Evolutionary conservation across 2,888 invertebrate genomes (phyloP), one percentile per base, ranked within the genome.

Genomic region (Stenolophus ochropezus): DNA sequence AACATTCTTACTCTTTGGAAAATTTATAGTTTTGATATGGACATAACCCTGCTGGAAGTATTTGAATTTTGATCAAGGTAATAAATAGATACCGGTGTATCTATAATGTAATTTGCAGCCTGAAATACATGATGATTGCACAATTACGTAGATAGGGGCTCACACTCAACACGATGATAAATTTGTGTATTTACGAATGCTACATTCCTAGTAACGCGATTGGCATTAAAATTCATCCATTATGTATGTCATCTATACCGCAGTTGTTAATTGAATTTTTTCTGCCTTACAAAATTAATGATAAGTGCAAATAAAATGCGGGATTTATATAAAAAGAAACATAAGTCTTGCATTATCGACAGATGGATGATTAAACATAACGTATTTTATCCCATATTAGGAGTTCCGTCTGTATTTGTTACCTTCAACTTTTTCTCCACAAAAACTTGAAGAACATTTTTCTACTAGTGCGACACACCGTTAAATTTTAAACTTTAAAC

Each of bases 311-410:
- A 53, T 33, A 33, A 61, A 77, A 77, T 77, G 77, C 77, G 77
- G 77, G 77, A 76, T 76, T 76, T 76, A 42, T 51, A 53, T 27
- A 76, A 76, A 77, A 77, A 77, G 25, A 20, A 58, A 77, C 47
- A 73, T 49, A 49, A 73, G 47, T 73, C 73, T 23, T 73, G 23
- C 73, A 73, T 73, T 73, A 73, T 21, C 49, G 73, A 49, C 73
- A 73, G 73, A 47, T 73, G 73, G 73, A 49, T 49, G 49, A 49
- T 14, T 21, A 21, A 42, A 14, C 21, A 25, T 42, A 69, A 69
- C 69, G 69, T 69, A 33, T 69, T 69, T 47, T 69, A 69, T 42
- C 18, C 69, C 47, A 3, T 42, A 69, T 18, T 42, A 16, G 69
- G 69, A 69, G 14, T 65, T 65, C 65, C 65, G 65, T 65, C 14